phyloP scores from a whole-genome alignment of 2,797 vertebrate species.

The Syngnathus acus region DNA sequence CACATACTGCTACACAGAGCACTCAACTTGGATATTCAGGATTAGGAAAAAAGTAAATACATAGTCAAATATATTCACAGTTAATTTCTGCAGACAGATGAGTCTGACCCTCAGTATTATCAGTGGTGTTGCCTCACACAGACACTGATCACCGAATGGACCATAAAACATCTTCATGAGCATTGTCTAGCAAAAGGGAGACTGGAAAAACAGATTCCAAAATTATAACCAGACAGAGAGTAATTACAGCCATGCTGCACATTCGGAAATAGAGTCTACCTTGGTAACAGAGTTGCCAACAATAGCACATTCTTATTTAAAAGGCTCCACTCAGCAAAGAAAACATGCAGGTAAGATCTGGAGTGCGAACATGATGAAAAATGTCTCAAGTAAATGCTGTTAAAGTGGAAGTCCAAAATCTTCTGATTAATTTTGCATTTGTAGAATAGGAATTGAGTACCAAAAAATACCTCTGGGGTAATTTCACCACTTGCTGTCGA shows the following conservation, averaged over 20 bases:
- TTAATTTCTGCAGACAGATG: background rate
- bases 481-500: too few relatives aligned
- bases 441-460: too few relatives aligned
- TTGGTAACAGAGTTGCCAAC: background rate
- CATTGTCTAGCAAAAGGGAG: conserved; percentile 10
- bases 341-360: background rate
- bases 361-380: background rate
- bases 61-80: too few relatives aligned
- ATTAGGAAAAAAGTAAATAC: too few relatives aligned
- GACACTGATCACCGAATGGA: conserved; percentile 32
- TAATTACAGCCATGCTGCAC: background rate
- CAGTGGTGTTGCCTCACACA: conserved; percentile 17
- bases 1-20: too few relatives aligned
- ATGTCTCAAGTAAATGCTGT: background rate
- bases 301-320: background rate
- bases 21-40: too few relatives aligned
- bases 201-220: background rate
- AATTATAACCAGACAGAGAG: background rate
- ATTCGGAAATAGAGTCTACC: background rate
- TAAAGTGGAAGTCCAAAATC: too few relatives aligned
- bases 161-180: conserved; percentile 31
- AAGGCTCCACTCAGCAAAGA: background rate
- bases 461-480: too few relatives aligned
- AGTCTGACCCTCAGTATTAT: conserved; percentile 27
- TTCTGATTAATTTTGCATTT: too few relatives aligned